Evolutionary conservation across 2,888 invertebrate genomes (phyloP), one percentile per base, ranked within the genome.

Genomic region (Rapana venosa): DNA sequence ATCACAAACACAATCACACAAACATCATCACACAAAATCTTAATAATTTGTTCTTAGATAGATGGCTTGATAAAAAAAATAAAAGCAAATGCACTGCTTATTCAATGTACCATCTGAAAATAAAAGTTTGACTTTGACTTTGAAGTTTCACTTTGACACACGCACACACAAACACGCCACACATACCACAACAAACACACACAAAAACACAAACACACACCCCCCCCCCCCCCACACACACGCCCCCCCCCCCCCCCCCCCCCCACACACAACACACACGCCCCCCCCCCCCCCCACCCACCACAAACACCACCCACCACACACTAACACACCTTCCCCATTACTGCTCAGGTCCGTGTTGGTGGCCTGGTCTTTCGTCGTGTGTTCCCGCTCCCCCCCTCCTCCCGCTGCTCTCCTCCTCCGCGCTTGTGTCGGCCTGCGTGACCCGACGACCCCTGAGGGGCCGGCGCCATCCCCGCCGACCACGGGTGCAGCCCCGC

Each of bases 331-430:
- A 86, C 86, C 86, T 58, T 86, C 86, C 30, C 86, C 95, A 92
- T 95, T 95, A 90, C 95, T 95, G 92, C 95, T 95, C 87, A 95
- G 91, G 92, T 95, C 95, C 88, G 95, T 95, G 91, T 95, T 95
- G 11, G 95, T 95, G 15, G 94, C 94, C 90, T 95, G 95, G 93
- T 95, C 95, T 91, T 93, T 93, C 36, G 92, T 94, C n/a, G 92
- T 91, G 90, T 94, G 93, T 92, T 94, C 94, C 35, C 79, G 32
- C 35, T 79, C 79, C 87, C 92, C 91, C 47, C 66, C 61, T 83
- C 17, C 32, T 5, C 90, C 91, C 36, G 91, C 91, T 15, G 90
- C 91, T 77, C 93, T 92, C 90, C 93, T 92, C 87, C 93, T 90
- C 32, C 93, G 92, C 92, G 91, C 90, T 93, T 93, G 90, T 94